Conservation (phyloP, 2,888 invertebrate genomes). For the Endotricha flammealis region DNA sequence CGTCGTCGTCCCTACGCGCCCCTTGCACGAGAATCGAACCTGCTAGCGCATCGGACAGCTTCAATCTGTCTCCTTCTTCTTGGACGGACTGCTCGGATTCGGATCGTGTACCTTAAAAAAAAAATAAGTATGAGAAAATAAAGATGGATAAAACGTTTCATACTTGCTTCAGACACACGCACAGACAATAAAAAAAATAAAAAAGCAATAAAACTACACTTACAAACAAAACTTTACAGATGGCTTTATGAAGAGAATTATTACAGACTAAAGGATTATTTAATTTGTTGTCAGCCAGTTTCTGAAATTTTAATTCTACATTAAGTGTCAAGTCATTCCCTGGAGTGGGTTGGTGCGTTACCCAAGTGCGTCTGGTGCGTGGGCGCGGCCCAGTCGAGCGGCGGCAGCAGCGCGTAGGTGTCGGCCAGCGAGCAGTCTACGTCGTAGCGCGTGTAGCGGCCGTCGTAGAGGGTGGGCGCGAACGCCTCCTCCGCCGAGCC, state of each 20-base stretch:
- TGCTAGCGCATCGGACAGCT: slow-evolving; percentile 30
- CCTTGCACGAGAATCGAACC: slow-evolving; percentile 42
- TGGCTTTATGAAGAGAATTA: too few species aligned
- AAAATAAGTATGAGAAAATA: too few species aligned
- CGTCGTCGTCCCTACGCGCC: slow-evolving; percentile 30
- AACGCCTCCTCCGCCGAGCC: slow-evolving; percentile 45
- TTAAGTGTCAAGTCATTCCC: too few species aligned
- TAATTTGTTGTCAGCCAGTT: too few species aligned
- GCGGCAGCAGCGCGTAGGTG: slow-evolving; percentile 53
- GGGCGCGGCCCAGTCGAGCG: slow-evolving; percentile 26
- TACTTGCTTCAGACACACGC: too few species aligned
- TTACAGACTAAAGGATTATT: too few species aligned
- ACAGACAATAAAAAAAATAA: too few species aligned
- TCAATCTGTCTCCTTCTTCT: slow-evolving; percentile 14
- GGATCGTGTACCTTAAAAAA: slow-evolving; percentile 33
- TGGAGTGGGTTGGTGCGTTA: background rate
- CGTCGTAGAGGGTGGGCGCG: slow-evolving; percentile 47
- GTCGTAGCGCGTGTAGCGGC: slow-evolving; percentile 48
- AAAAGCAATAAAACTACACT: too few species aligned
- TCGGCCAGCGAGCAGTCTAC: slow-evolving; percentile 53
- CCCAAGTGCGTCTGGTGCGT: background rate
- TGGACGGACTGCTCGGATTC: slow-evolving; percentile 38
- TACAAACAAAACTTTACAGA: too few species aligned
- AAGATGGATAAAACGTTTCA: too few species aligned
- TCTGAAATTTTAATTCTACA: too few species aligned